phyloP scores from a whole-genome alignment of 2,113 vertebrate genomes.

The Anseranas semipalmata region DNA sequence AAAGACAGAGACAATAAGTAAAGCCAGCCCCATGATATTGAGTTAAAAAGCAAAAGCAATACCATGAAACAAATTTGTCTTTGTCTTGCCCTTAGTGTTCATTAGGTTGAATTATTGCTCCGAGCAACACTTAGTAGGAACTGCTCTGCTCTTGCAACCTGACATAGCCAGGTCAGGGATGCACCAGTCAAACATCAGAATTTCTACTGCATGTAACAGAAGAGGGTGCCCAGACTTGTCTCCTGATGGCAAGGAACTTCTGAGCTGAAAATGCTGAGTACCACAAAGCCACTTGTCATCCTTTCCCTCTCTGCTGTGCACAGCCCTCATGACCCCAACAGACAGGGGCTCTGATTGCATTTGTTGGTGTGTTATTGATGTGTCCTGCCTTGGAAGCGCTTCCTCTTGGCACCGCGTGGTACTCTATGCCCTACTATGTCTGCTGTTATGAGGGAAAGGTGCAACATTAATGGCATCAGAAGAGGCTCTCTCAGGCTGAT shows the following conservation, averaged over 20 bases:
- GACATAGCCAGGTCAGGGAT: not conserved
- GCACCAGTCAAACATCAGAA: not conserved
- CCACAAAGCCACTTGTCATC: not conserved
- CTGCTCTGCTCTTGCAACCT: not conserved
- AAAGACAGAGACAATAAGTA: constrained; percentile 11
- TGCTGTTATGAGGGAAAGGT: not conserved
- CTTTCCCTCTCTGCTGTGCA: not conserved
- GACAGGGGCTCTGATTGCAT: not conserved
- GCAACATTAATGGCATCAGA: not conserved
- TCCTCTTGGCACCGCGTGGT: not conserved
- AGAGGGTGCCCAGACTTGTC: not conserved
- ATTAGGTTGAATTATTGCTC: not conserved
- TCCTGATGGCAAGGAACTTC: not conserved
- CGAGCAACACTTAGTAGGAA: not conserved
- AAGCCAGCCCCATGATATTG: not conserved
- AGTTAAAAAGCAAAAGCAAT: constrained; percentile 1
- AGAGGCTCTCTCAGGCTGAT: not conserved
- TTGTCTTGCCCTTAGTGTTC: not conserved
- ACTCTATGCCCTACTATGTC: not conserved
- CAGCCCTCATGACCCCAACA: accelerated
- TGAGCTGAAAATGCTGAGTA: not conserved
- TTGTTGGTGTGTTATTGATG: not conserved
- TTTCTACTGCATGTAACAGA: not conserved
- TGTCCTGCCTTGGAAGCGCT: not conserved
- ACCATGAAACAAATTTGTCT: not conserved